phyloP scores from a whole-genome alignment of 30 jellyfish, hydroid and myxozoan genomes.

The Aurelia aurita complex sp. Pacific region DNA sequence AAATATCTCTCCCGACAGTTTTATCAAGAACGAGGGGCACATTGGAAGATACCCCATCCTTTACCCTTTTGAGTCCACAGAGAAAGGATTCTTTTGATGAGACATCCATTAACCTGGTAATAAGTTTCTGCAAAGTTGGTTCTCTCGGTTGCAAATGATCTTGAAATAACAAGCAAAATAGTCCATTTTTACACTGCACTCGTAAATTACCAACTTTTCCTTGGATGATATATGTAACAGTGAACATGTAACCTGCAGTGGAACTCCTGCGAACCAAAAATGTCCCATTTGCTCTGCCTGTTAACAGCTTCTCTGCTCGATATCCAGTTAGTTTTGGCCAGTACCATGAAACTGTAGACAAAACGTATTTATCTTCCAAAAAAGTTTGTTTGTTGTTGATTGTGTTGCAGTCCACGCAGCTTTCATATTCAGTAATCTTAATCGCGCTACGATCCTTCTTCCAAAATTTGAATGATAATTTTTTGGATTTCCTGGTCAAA shows the following conservation, averaged over 20 bases:
- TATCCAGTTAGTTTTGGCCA: slow-evolving; percentile 60
- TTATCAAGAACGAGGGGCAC: slow-evolving; percentile 47
- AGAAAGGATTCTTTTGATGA: slow-evolving; percentile 11
- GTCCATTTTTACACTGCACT: slow-evolving; percentile 57
- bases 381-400: neutral
- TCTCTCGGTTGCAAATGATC: slow-evolving; percentile 62
- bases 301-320: slow-evolving; percentile 30
- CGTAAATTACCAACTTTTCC: slow-evolving; percentile 71
- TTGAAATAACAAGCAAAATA: slow-evolving; percentile 40
- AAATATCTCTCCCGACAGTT: slow-evolving; percentile 40
- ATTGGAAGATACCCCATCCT: slow-evolving; percentile 8
- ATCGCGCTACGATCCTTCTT: too few species aligned
- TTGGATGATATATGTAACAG: slow-evolving; percentile 54
- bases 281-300: slow-evolving; percentile 45
- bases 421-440: too few species aligned
- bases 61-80: slow-evolving; percentile 24
- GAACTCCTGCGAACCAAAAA: slow-evolving; percentile 77
- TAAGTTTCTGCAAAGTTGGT: slow-evolving; percentile 50
- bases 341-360: slow-evolving; percentile 69
- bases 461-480: too few species aligned
- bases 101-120: slow-evolving; percentile 13
- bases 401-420: neutral
- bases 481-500: too few species aligned
- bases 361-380: slow-evolving; percentile 58
- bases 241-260: slow-evolving; percentile 59